Percentiles rank a stretch among this genome's conserved stretches.
phyloP scores from a whole-genome alignment of 2,797 vertebrate genomes.

The Gastrophryne carolinensis region DNA sequence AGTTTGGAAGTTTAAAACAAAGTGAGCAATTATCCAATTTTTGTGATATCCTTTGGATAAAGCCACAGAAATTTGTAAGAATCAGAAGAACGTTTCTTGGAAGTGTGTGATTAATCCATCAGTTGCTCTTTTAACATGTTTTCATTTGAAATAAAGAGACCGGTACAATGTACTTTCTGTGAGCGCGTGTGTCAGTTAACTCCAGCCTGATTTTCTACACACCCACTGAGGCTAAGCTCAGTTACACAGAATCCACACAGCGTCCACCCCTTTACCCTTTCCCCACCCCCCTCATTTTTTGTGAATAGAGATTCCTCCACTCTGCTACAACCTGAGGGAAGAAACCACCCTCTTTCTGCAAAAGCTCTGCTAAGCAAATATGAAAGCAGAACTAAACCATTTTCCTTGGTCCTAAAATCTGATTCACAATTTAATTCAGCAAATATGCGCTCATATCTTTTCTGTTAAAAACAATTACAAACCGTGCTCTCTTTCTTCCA shows the following conservation, averaged over 20 bases:
- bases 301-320: neutral
- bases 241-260: constrained; percentile 23
- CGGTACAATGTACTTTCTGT: constrained; percentile 43
- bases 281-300: neutral
- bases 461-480: neutral
- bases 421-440: too few species aligned
- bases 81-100: neutral
- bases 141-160: constrained; percentile 9
- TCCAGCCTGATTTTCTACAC: constrained; percentile 17
- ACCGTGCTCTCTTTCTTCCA: neutral
- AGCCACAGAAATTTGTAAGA: neutral
- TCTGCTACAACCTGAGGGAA: constrained; percentile 18
- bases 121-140: constrained; percentile 20
- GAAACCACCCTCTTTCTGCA: too few species aligned
- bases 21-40: neutral
- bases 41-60: neutral
- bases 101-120: constrained; percentile 1
- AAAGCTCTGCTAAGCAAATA: too few species aligned
- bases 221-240: constrained; percentile 30
- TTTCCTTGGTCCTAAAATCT: neutral
- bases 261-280: neutral
- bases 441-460: neutral
- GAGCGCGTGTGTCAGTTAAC: neutral
- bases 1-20: neutral
- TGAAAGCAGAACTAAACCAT: neutral